These are phyloP conservation scores for Sebastiscus albofasciatus DNA, from an alignment of 2,797 vertebrate genomes.

Conservation along the genomic window DNA sequence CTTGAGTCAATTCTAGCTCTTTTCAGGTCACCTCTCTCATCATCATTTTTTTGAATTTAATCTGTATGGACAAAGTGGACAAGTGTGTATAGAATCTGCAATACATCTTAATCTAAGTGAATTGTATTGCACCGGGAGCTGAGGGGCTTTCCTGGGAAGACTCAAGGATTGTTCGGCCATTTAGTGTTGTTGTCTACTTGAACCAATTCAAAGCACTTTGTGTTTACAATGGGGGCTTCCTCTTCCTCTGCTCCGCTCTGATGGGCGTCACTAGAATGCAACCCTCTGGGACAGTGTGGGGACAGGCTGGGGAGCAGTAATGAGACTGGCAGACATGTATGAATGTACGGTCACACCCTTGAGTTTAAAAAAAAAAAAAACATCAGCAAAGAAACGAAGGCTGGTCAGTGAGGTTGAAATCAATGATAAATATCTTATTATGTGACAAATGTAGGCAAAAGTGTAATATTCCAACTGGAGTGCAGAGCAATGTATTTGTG, in stretches of 20 bases:
- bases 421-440: not conserved
- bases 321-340: slow-evolving; percentile 54
- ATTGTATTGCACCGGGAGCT: not conserved
- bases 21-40: not conserved
- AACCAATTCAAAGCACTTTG: slow-evolving; percentile 63
- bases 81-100: not conserved
- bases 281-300: slow-evolving; percentile 55
- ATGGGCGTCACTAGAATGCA: slow-evolving; percentile 71
- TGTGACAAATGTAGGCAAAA: not conserved
- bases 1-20: not conserved
- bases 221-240: slow-evolving; percentile 78
- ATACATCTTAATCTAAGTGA: not conserved
- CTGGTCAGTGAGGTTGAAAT: not conserved
- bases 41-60: not conserved
- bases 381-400: not conserved
- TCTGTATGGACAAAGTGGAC: not conserved
- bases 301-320: slow-evolving; percentile 55
- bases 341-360: slow-evolving; percentile 48
- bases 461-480: not conserved
- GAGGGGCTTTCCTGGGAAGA: slow-evolving; percentile 11
- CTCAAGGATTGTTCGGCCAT: slow-evolving; percentile 22
- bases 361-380: not conserved
- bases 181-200: slow-evolving; percentile 39
- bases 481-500: not conserved
- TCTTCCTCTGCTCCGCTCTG: slow-evolving; percentile 60